A percentile compares a stretch with the other conserved stretches of the same genome.
Conservation (phyloP, 1,140 invertebrate species). For the Brachionus plicatilis region DNA sequence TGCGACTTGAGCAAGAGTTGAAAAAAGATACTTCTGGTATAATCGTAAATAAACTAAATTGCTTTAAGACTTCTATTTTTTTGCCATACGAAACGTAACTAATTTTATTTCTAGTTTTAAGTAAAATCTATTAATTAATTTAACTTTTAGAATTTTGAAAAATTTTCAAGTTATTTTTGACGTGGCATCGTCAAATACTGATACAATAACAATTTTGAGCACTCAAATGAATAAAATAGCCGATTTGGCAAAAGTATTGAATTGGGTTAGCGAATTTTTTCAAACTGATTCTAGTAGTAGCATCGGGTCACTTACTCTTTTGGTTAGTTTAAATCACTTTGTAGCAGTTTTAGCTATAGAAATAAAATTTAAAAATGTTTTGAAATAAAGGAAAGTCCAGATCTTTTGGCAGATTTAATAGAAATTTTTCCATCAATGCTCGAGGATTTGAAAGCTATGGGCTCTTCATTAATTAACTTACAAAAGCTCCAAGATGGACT, state of each 20-base stretch:
- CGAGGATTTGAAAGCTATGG: not conserved
- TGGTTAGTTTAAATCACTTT: not conserved
- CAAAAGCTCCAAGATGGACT: conserved; percentile 7
- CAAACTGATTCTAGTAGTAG: conserved; percentile 35
- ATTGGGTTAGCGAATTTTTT: conserved; percentile 16
- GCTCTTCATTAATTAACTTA: not conserved
- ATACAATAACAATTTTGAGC: not conserved
- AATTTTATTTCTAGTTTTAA: not conserved
- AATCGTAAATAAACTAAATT: conserved; percentile 15
- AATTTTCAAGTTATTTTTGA: conserved; percentile 13
- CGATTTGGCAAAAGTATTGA: not conserved
- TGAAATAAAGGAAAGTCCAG: not conserved
- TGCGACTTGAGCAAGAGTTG: not conserved
- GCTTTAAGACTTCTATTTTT: conserved; percentile 31
- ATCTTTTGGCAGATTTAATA: not conserved
- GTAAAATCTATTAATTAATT: not conserved
- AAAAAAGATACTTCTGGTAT: conserved; percentile 1
- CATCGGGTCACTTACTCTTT: conserved; percentile 19
- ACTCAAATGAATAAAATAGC: conserved; percentile 9
- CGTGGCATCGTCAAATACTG: not conserved
- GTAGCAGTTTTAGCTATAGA: not conserved
- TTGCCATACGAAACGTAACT: conserved; percentile 7
- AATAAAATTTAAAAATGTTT: not conserved
- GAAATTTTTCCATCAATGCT: not conserved
- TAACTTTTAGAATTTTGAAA: not conserved